phyloP scores from a whole-genome alignment of 2,797 vertebrate genomes.

The Lagodon rhomboides region DNA sequence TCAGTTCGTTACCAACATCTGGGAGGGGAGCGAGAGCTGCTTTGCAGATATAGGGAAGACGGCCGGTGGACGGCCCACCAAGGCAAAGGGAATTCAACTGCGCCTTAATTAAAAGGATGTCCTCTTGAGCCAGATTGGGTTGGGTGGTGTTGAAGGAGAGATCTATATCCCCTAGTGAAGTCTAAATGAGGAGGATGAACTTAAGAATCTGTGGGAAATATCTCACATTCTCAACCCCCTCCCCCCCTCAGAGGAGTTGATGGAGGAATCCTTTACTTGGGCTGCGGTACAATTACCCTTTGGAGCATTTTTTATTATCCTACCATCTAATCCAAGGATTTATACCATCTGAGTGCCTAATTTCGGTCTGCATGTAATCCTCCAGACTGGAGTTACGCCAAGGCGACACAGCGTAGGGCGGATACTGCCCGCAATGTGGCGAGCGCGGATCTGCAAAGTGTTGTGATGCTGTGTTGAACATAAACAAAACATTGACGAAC shows the following conservation, averaged over 20 bases:
- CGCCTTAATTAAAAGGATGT: conserved; percentile 78
- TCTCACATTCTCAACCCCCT: conserved; percentile 14
- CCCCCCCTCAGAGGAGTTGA: conserved; percentile 12
- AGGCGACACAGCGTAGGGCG: conserved; percentile 38
- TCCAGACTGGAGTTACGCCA: conserved; percentile 60
- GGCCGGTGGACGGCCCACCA: conserved; percentile 53
- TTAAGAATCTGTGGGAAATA: conserved; percentile 64
- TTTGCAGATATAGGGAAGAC: conserved; percentile 57
- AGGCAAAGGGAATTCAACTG: conserved; percentile 73
- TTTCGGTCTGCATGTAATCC: conserved; percentile 73
- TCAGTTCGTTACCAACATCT: conserved; percentile 81
- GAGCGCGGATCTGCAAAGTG: neutral
- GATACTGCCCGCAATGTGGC: conserved; percentile 4
- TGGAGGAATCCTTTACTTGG: conserved; percentile 58
- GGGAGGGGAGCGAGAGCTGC: conserved; percentile 59
- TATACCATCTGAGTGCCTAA: conserved; percentile 74
- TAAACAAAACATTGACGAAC: too few relatives aligned
- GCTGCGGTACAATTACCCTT: conserved; percentile 61
- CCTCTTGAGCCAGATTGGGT: conserved; percentile 65
- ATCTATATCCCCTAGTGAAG: conserved; percentile 52
- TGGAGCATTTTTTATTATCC: conserved; percentile 74
- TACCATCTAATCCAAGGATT: conserved; percentile 76
- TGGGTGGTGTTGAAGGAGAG: conserved; percentile 57
- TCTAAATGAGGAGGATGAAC: conserved; percentile 67
- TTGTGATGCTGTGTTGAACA: too few relatives aligned